These are phyloP conservation scores for Latrodectus hesperus DNA, from an alignment of 2,888 invertebrate genomes.

Conservation along the genomic window DNA sequence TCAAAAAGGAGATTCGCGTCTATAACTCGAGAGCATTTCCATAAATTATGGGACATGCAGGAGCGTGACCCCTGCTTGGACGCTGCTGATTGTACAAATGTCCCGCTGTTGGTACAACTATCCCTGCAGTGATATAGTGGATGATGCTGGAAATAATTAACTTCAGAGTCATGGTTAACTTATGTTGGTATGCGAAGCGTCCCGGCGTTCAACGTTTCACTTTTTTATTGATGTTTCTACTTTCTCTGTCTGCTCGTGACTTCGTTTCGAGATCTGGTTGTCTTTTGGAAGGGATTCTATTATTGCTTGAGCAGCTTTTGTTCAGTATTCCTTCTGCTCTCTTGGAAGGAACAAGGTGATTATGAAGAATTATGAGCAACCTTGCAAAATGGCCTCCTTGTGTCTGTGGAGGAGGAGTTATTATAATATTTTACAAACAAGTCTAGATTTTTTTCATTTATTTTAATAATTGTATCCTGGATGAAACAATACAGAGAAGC, in stretches of 20 bases:
- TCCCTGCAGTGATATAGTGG: constrained; percentile 12
- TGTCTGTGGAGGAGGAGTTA: too few species aligned
- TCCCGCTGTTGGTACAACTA: constrained; percentile 23
- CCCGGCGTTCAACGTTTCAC: background rate
- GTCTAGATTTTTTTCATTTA: too few species aligned
- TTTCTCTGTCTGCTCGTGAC: constrained; percentile 4
- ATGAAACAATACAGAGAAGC: too few species aligned
- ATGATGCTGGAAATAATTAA: constrained; percentile 30
- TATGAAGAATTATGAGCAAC: background rate
- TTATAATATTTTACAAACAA: too few species aligned
- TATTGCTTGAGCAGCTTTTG: constrained; percentile 14
- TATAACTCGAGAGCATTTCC: constrained; percentile 14
- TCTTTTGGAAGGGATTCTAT: background rate
- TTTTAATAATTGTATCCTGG: too few species aligned
- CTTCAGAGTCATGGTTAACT: constrained; percentile 7
- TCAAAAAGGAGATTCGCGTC: background rate
- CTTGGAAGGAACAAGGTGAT: background rate
- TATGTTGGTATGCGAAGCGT: constrained; percentile 15
- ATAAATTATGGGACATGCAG: constrained; percentile 19
- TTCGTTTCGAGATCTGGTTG: background rate
- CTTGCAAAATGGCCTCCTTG: too few species aligned
- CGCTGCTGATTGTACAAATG: constrained; percentile 12
- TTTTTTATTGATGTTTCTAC: background rate
- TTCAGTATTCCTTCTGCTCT: background rate
- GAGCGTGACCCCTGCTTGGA: constrained; percentile 1